A percentile compares a stretch with the other conserved stretches of the same genome.
Evolutionary conservation across 2,113 vertebrate species (phyloP).

Genomic region (Mobula hypostoma): DNA sequence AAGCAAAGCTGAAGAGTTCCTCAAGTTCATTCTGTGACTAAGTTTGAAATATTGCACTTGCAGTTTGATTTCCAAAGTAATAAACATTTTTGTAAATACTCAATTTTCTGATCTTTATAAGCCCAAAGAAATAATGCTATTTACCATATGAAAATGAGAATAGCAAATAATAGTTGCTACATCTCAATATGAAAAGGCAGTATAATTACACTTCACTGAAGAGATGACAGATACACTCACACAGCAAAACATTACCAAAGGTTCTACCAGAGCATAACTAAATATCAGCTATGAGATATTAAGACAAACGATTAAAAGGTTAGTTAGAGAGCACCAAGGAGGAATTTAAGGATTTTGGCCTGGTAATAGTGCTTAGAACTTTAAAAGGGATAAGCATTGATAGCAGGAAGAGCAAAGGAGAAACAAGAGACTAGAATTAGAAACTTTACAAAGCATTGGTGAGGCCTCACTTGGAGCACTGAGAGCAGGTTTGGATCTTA

Average conservation of each 20-base stretch:
- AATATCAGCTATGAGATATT: too few species aligned
- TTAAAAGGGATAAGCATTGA: too few species aligned
- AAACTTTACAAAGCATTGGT: too few species aligned
- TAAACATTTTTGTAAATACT: neutral
- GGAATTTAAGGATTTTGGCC: too few species aligned
- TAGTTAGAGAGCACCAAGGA: too few species aligned
- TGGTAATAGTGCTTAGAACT: too few species aligned
- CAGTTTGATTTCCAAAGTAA: neutral
- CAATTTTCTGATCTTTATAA: neutral
- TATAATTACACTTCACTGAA: neutral
- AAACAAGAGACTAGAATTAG: too few species aligned
- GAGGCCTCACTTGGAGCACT: too few species aligned
- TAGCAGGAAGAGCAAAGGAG: too few species aligned
- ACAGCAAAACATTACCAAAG: neutral
- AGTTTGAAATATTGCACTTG: neutral
- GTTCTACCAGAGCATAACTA: neutral
- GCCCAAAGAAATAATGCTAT: neutral
- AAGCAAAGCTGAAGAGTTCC: neutral
- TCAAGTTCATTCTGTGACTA: neutral
- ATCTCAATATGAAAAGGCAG: neutral
- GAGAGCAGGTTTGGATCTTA: too few species aligned
- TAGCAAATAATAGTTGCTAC: neutral
- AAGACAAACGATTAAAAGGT: too few species aligned
- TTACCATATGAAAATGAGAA: neutral
- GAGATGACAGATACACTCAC: neutral